Conservation (phyloP, 2,797 vertebrate species). For the Tenualosa ilisha region DNA sequence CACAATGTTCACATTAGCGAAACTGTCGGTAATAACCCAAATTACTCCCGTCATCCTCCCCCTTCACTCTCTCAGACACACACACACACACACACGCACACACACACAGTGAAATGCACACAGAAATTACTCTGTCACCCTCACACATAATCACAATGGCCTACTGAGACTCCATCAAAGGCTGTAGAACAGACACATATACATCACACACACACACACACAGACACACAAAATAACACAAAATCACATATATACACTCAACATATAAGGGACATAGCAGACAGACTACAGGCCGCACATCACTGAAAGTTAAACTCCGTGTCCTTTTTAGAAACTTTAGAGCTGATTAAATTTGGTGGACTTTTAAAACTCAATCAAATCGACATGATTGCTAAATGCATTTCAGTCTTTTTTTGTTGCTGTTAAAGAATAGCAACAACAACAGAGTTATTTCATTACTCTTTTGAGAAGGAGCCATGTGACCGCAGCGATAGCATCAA, state of each 20-base stretch:
- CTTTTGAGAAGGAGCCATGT: too few species aligned
- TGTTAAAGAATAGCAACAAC: too few species aligned
- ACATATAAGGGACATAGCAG: too few species aligned
- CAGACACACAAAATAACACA: neutral
- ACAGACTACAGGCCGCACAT: too few species aligned
- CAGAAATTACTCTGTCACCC: neutral
- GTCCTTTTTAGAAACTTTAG: too few species aligned
- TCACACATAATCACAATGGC: neutral
- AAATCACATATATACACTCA: neutral
- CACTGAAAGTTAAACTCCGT: too few species aligned
- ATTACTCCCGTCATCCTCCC: slow-evolving; percentile 54
- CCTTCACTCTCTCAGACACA: neutral
- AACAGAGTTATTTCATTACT: too few species aligned
- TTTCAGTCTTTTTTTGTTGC: too few species aligned
- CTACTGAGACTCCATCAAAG: neutral
- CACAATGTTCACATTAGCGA: slow-evolving; percentile 55
- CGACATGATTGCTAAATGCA: too few species aligned
- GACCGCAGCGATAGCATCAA: too few species aligned
- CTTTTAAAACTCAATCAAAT: too few species aligned
- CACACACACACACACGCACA: neutral
- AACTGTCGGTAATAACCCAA: slow-evolving; percentile 55
- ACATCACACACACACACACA: neutral
- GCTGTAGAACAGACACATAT: neutral
- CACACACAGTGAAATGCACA: neutral
- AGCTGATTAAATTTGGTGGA: too few species aligned